Conservation (phyloP, 2,797 vertebrate species). For the Selene dorsalis region DNA sequence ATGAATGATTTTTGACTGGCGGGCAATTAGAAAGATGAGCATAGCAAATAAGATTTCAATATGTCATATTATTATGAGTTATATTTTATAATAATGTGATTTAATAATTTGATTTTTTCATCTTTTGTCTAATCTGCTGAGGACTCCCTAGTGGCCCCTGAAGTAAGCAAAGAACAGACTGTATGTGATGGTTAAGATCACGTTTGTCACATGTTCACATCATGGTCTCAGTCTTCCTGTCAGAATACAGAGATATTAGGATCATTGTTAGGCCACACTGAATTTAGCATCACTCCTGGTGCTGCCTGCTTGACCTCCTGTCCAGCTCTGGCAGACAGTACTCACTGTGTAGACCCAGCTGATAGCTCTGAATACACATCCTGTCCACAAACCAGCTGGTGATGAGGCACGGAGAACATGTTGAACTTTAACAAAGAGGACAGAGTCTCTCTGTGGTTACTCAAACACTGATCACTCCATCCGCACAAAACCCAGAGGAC, state of each 20-base stretch:
- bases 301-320: neutral
- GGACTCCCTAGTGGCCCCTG: no score
- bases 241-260: neutral
- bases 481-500: neutral
- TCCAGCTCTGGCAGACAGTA: neutral
- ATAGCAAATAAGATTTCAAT: no score
- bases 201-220: no score
- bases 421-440: neutral
- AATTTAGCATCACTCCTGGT: neutral
- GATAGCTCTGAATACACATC: neutral
- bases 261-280: neutral
- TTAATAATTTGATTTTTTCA: no score
- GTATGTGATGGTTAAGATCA: neutral
- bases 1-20: no score
- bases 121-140: no score
- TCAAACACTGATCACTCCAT: neutral
- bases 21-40: no score
- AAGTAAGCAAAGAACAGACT: no score
- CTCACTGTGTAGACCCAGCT: neutral
- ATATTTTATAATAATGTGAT: no score
- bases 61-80: no score
- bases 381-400: neutral
- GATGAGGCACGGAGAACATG: neutral
- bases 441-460: neutral
- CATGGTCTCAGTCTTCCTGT: no score